phyloP scores from a whole-genome alignment of 2,888 invertebrate species.

The Parasteatoda lunata region DNA sequence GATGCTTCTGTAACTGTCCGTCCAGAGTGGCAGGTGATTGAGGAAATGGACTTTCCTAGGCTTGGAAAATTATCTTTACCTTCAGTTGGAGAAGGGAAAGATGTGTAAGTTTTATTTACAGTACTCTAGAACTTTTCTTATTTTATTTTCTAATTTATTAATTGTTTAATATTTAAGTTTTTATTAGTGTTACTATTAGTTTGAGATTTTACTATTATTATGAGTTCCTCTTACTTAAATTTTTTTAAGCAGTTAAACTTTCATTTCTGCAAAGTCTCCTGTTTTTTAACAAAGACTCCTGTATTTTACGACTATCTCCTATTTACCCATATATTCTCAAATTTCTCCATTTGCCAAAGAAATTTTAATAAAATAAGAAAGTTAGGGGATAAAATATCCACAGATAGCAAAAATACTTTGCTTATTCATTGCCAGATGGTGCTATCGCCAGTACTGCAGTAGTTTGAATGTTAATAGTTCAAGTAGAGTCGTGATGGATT shows the following conservation, averaged over 20 bases:
- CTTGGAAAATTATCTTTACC: constrained; percentile 94
- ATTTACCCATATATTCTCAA: no score
- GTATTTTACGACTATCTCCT: no score
- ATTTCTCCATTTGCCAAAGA: no score
- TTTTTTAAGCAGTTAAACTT: neutral
- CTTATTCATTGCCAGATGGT: no score
- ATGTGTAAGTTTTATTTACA: constrained; percentile 76
- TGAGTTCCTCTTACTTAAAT: neutral
- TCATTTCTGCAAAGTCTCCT: no score
- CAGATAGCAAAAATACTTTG: no score
- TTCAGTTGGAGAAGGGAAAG: constrained; percentile 85
- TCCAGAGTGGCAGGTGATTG: constrained; percentile 92
- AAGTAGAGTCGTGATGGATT: no score
- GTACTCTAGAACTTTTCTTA: neutral
- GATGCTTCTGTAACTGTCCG: constrained; percentile 97
- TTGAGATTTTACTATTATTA: neutral
- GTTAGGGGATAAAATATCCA: no score
- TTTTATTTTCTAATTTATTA: neutral
- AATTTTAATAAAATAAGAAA: no score
- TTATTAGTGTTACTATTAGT: neutral
- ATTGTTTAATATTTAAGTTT: neutral
- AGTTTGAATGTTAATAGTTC: no score
- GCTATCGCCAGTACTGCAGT: no score
- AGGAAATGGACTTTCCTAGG: constrained; percentile 97
- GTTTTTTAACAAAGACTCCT: no score